phyloP scores from a whole-genome alignment of 1,140 invertebrate genomes.

The Adoxophyes honmai region DNA sequence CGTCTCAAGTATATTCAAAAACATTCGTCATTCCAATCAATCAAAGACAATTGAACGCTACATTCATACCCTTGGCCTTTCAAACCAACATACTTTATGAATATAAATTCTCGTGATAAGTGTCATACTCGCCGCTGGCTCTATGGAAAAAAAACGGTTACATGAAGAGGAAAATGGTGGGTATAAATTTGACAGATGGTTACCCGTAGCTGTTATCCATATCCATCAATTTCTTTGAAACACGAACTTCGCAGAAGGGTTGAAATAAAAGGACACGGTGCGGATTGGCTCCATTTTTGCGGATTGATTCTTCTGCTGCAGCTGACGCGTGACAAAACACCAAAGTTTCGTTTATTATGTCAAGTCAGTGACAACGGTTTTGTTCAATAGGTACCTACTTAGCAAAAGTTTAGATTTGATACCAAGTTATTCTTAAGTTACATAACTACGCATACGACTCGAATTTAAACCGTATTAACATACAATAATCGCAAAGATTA shows the following conservation, averaged over 20 bases:
- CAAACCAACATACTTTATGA: not conserved
- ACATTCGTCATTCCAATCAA: too few species aligned
- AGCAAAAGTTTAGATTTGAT: too few species aligned
- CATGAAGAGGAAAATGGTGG: slow-evolving; percentile 1
- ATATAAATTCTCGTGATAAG: not conserved
- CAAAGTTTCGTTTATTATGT: too few species aligned
- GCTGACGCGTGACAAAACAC: too few species aligned
- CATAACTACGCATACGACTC: too few species aligned
- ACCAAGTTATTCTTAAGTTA: too few species aligned
- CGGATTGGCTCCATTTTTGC: not conserved
- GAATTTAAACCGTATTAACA: too few species aligned
- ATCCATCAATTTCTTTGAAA: slow-evolving; percentile 8
- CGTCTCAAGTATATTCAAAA: too few species aligned
- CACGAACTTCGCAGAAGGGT: slow-evolving; percentile 6
- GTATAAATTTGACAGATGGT: slow-evolving; percentile 13
- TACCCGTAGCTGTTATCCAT: not conserved
- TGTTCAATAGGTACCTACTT: too few species aligned
- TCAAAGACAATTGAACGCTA: too few species aligned
- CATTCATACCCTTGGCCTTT: not conserved
- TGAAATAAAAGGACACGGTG: not conserved
- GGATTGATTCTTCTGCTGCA: not conserved
- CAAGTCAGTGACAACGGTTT: too few species aligned
- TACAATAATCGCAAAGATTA: too few species aligned
- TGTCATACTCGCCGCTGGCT: not conserved
- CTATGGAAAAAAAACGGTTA: not conserved